A percentile compares a stretch with the other conserved stretches of the same genome.
Evolutionary conservation across 2,888 invertebrate genomes (phyloP).

Genomic region (Tinea semifulvella): DNA sequence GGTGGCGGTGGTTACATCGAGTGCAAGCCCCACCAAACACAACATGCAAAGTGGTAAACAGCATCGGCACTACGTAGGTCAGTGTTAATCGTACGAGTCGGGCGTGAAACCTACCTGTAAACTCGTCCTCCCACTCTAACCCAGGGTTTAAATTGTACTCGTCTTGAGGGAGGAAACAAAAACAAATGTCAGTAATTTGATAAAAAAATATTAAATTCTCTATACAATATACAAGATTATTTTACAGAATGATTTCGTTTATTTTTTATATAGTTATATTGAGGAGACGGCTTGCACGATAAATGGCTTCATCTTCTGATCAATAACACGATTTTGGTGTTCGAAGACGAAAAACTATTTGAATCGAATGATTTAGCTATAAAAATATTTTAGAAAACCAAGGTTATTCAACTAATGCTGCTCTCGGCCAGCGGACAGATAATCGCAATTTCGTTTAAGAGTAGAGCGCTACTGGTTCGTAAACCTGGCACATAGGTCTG

Average conservation of each 20-base stretch:
- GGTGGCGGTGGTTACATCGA: no score
- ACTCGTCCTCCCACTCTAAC: conserved; percentile 99
- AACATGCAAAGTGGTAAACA: conserved; percentile 34
- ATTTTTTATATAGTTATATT: background rate
- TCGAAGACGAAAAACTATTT: no score
- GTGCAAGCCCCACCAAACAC: no score
- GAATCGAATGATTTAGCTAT: no score
- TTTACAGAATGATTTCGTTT: background rate
- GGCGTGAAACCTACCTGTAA: conserved; percentile 92
- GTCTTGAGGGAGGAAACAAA: conserved; percentile 81
- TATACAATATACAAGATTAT: background rate
- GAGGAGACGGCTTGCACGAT: background rate
- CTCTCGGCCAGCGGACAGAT: no score
- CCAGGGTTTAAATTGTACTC: conserved; percentile 99
- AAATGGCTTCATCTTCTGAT: no score
- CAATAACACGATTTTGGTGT: no score
- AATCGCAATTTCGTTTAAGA: no score
- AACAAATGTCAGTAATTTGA: conserved; percentile 65
- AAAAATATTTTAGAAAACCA: no score
- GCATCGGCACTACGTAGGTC: conserved; percentile 8
- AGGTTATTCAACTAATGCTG: no score
- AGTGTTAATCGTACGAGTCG: conserved; percentile 36
- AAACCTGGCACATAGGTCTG: no score
- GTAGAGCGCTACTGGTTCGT: no score
- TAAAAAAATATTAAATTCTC: conserved; percentile 26